These are phyloP conservation scores for Fragum whitleyi DNA, from an alignment of 2,888 invertebrate genomes.

Conservation along the genomic window DNA sequence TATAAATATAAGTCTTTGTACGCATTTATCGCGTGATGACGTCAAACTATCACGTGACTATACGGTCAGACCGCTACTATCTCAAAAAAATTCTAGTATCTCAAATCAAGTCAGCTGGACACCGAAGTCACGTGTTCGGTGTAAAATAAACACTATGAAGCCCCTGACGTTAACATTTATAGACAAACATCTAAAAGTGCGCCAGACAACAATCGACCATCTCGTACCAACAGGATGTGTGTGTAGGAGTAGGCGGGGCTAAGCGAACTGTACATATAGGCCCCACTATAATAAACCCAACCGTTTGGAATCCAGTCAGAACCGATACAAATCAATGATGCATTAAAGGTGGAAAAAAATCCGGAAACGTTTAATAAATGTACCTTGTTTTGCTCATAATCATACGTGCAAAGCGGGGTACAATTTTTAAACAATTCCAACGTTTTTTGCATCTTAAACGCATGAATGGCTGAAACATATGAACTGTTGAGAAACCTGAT, in stretches of 20 bases:
- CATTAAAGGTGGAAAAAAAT: neutral
- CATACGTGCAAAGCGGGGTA: too few species aligned
- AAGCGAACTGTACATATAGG: neutral
- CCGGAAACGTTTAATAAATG: too few species aligned
- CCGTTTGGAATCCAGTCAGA: neutral
- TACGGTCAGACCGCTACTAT: slow-evolving; percentile 44
- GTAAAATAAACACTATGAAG: slow-evolving; percentile 30
- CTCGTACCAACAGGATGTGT: slow-evolving; percentile 45
- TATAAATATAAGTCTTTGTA: slow-evolving; percentile 42
- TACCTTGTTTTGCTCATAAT: too few species aligned
- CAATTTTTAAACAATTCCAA: too few species aligned
- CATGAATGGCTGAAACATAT: too few species aligned
- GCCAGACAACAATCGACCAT: slow-evolving; percentile 38
- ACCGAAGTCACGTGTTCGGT: neutral
- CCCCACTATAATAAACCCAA: neutral
- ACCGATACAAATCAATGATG: neutral
- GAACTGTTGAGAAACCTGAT: too few species aligned
- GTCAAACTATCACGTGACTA: slow-evolving; percentile 18
- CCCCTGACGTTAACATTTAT: slow-evolving; percentile 48
- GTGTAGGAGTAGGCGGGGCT: slow-evolving; percentile 15
- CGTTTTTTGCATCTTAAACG: too few species aligned
- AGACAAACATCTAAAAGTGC: slow-evolving; percentile 28
- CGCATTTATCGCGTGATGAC: slow-evolving; percentile 15
- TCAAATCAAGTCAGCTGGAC: slow-evolving; percentile 16
- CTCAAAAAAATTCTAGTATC: slow-evolving; percentile 32